These are phyloP conservation scores for Apogon hyalosoma DNA, from an alignment of 2,797 vertebrate genomes.

Conservation along the genomic window DNA sequence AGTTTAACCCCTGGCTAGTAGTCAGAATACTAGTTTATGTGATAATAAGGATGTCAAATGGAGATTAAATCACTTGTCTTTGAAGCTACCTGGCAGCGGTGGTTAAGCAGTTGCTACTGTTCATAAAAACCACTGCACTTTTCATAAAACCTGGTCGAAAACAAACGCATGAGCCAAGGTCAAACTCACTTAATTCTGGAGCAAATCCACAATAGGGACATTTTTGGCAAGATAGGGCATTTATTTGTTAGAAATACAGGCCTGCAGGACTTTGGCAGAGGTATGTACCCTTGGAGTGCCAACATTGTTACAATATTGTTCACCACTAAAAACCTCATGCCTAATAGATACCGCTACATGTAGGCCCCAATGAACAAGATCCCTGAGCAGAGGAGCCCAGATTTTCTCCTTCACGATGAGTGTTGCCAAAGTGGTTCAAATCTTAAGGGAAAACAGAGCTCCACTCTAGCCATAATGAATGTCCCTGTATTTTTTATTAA, in stretches of 20 bases:
- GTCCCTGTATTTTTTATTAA: not conserved
- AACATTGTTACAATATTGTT: conserved; percentile 14
- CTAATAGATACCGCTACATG: conserved; percentile 26
- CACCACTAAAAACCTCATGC: conserved; percentile 17
- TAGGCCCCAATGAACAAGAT: not conserved
- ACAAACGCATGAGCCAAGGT: not conserved
- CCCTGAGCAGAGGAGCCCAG: conserved; percentile 9
- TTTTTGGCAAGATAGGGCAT: too few species aligned
- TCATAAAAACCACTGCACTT: not conserved
- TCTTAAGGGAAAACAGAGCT: not conserved
- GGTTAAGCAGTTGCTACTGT: too few species aligned
- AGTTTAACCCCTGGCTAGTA: too few species aligned
- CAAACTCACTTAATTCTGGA: not conserved
- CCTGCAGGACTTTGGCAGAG: too few species aligned
- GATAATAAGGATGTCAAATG: too few species aligned
- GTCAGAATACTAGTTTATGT: too few species aligned
- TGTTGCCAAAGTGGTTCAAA: not conserved
- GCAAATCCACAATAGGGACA: not conserved
- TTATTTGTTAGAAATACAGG: too few species aligned
- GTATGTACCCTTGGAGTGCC: too few species aligned
- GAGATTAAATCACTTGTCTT: too few species aligned
- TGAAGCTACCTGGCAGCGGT: too few species aligned
- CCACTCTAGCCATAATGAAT: not conserved
- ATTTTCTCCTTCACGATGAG: conserved; percentile 2
- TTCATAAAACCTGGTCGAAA: not conserved